Evolutionary conservation across 1,140 invertebrate genomes (phyloP).

Genomic region (Drosophila willistoni): DNA sequence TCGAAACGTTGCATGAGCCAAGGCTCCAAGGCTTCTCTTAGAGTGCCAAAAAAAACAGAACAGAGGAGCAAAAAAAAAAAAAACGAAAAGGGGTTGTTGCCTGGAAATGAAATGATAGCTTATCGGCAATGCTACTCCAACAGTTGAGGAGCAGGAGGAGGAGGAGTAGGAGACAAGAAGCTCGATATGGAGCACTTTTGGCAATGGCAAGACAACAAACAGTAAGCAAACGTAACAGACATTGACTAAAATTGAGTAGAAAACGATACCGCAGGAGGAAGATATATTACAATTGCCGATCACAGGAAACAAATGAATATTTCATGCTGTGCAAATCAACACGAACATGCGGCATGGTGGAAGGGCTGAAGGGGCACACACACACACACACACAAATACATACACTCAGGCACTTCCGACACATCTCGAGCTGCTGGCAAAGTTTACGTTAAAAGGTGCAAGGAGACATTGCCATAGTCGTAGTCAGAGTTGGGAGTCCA

Average conservation of each 20-base stretch:
- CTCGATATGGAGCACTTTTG: conserved; percentile 48
- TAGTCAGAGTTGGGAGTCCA: conserved; percentile 27
- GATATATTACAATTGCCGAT: conserved; percentile 82
- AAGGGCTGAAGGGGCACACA: not conserved
- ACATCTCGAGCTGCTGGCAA: conserved; percentile 44
- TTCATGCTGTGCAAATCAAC: conserved; percentile 81
- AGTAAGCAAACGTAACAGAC: conserved; percentile 63
- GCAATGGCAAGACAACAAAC: conserved; percentile 61
- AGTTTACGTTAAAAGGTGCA: conserved; percentile 69
- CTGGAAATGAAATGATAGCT: conserved; percentile 74
- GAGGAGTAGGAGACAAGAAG: conserved; percentile 10
- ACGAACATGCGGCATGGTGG: conserved; percentile 2
- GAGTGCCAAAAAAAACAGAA: not conserved
- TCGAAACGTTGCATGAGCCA: conserved; percentile 23
- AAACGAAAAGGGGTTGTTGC: conserved; percentile 53
- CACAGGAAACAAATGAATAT: conserved; percentile 81
- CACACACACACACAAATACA: conserved; percentile 2
- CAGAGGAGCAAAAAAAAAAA: conserved; percentile 24
- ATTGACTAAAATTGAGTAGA: conserved; percentile 79
- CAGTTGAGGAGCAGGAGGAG: conserved; percentile 14
- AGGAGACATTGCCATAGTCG: conserved; percentile 38
- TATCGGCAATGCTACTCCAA: conserved; percentile 56
- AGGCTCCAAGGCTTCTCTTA: not conserved
- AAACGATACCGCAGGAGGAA: conserved; percentile 77
- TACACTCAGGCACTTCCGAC: conserved; percentile 45